Evolutionary conservation across 2,888 invertebrate species (phyloP).

Genomic region (Osmoderma eremita): DNA sequence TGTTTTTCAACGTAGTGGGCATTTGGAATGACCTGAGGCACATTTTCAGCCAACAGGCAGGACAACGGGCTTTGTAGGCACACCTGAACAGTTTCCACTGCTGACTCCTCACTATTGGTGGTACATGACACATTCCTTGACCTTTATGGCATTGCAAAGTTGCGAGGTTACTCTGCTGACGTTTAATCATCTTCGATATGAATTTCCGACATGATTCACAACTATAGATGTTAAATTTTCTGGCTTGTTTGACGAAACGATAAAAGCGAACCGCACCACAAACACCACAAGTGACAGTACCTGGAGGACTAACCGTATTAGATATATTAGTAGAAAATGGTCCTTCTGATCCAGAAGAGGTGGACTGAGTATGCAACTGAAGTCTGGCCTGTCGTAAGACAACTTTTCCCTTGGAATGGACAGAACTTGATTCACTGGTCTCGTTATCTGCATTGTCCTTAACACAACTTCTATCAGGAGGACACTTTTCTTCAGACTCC

Average conservation of each 20-base stretch:
- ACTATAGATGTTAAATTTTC: slow-evolving; percentile 85
- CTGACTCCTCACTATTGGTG: slow-evolving; percentile 76
- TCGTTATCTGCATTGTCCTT: slow-evolving; percentile 61
- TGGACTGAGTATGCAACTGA: slow-evolving; percentile 67
- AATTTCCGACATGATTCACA: slow-evolving; percentile 90
- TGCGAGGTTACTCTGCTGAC: slow-evolving; percentile 61
- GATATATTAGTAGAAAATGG: slow-evolving; percentile 70
- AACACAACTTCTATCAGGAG: slow-evolving; percentile 62
- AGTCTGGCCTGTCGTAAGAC: slow-evolving; percentile 76
- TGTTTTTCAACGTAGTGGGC: slow-evolving; percentile 74
- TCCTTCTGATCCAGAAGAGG: slow-evolving; percentile 68
- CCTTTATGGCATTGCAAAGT: slow-evolving; percentile 74
- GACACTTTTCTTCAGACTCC: slow-evolving; percentile 41
- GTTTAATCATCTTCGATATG: slow-evolving; percentile 82
- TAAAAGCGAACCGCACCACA: slow-evolving; percentile 81
- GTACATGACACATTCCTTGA: slow-evolving; percentile 78
- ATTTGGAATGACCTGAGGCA: slow-evolving; percentile 84
- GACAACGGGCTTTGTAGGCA: slow-evolving; percentile 80
- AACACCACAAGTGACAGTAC: slow-evolving; percentile 79
- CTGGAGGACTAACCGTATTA: slow-evolving; percentile 68
- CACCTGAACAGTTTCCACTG: slow-evolving; percentile 75
- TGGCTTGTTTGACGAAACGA: slow-evolving; percentile 80
- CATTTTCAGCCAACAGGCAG: slow-evolving; percentile 88
- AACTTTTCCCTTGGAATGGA: slow-evolving; percentile 70
- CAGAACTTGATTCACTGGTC: slow-evolving; percentile 60